Conservation (phyloP, 2,888 invertebrate species). For the Limnephilus marmoratus region DNA sequence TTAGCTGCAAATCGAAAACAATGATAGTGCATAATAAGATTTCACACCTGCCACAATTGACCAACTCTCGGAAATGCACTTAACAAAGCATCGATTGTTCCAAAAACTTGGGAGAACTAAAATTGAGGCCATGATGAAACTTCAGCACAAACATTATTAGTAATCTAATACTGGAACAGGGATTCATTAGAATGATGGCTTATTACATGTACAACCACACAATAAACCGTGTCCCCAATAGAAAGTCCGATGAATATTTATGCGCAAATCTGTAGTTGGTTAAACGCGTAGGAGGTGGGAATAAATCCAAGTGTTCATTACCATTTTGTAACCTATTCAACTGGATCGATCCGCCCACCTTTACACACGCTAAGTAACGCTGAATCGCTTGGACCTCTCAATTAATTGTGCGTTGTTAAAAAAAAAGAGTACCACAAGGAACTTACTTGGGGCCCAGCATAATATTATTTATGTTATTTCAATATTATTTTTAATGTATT, state of each 20-base stretch:
- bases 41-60: constrained; percentile 27
- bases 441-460: neutral
- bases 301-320: constrained; percentile 2
- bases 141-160: neutral
- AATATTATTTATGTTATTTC: too few relatives aligned
- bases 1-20: neutral
- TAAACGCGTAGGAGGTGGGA: neutral
- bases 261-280: neutral
- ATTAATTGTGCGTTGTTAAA: neutral
- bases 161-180: neutral
- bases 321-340: constrained; percentile 2
- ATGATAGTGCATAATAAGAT: constrained; percentile 23
- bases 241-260: neutral
- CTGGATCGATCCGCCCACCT: neutral
- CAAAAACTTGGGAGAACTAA: constrained; percentile 7
- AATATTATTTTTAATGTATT: too few relatives aligned
- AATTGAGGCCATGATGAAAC: constrained; percentile 1
- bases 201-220: neutral
- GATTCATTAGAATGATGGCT: neutral
- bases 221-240: neutral
- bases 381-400: neutral
- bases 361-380: neutral
- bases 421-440: neutral
- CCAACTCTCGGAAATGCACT: constrained; percentile 29
- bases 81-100: constrained; percentile 33